Base-by-base conservation (phyloP, 2,113 vertebrate species). In the Tympanuchus pallidicinctus region DNA sequence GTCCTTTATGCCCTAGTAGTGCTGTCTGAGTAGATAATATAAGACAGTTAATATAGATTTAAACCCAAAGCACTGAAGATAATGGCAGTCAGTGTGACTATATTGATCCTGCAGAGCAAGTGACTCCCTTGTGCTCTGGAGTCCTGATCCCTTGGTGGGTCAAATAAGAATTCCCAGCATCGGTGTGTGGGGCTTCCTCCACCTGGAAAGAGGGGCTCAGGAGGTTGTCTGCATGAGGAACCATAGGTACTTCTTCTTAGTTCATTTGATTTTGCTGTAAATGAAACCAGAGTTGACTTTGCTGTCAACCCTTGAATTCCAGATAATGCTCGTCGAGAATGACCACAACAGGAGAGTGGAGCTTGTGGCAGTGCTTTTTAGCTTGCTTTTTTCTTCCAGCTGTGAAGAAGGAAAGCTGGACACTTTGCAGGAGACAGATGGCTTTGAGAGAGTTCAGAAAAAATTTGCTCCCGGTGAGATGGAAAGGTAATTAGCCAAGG, bases 401-500 rank as follows among this genome's bases (percentile, higher is more conserved):
- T 64, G 8, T 42, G 94, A 93, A 56, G 93, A 96, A 17, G 21
- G 1, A 20, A 92, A 92, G 57, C 78, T 48, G 3, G 70, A 87
- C 1, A 3, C 22, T 75, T 86, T 88, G 52, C 86, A 89, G 57
- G 92, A 89, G 43, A 24, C 0, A 1, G 76, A 88, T 54, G 86
- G 67, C 81, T 96, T 93, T 0, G 70, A 94, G 43, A 89, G 75
- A 28, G 64, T 28, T 77, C 88, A 66, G 82, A 96, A 87, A 63
- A 80, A 54, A 34, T 65, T 85, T 8, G 3, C 70, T 77, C 56
- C 79, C 50, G 54, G 16, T 71, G 96, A 91, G 69, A 54, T 56
- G 79, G 92, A 94, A 94, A 96, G 96, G 94, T 96, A 96, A 95
- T 90, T 91, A 85, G 40, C 57, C 80, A 40, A 79, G 76, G 42